Base-by-base conservation (phyloP, 2,797 vertebrate genomes). In the Sebastes ruberrimus region DNA sequence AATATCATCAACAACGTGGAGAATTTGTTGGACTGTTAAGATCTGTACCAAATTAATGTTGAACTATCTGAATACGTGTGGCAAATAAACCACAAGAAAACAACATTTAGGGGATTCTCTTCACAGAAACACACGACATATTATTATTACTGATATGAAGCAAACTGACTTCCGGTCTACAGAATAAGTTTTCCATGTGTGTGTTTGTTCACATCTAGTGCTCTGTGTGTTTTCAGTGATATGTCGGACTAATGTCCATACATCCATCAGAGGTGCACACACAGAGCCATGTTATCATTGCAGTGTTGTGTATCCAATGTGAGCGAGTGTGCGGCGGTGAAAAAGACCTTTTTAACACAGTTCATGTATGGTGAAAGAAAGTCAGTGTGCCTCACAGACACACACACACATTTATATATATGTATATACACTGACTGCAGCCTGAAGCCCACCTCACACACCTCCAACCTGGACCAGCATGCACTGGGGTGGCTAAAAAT, bases 351-450 rank as follows among this genome's bases (percentile, higher is more conserved):
- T 93, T 93, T 93, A 93, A 73, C 84, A 55, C 52, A 73, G 14
- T 79, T 89, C 87, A 94, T 95, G 93, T 93, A 92, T 93, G 80
- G 92, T 95, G 94, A 96, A 96, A 94, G 95, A 87, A 80, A 82
- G 79, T 85, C 89, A 89, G 92, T 96, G 93, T 95, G 90, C 90
- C 18, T 18, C 5, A 8, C 62, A 80, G 86, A 86, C 92, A 93
- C 89, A 91, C 89, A 59, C 11, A 49, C 38, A 73, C 53, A 23
- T 57, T 81, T 65, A 67, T 46, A 65, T 49, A 81, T 71, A 75
- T 73, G 71, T 61, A 46, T 25, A 85, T 69, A 76, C 57, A 63
- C 38, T 82, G 73, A 69, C 55, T 63, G 52, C 73, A 46, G 65
- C 53, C 76, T 22, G 33, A 60, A 63, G 42, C 81, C 79, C 69